Evolutionary conservation across 2,113 vertebrate genomes (phyloP).

Genomic region (Boleophthalmus pectinirostris): DNA sequence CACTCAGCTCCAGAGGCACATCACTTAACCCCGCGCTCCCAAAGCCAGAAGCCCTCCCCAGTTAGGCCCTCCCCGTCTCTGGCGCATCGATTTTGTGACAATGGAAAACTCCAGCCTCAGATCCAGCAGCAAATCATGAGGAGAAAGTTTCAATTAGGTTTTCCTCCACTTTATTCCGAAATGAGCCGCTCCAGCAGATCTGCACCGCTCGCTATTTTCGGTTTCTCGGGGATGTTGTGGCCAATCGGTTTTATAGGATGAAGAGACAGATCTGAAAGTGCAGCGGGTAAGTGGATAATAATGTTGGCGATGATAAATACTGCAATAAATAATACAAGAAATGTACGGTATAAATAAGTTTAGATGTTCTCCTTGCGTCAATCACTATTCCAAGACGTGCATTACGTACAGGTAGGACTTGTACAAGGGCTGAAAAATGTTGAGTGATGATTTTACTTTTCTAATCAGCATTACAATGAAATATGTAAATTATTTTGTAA

Average conservation of each 20-base stretch:
- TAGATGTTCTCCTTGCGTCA: too few species aligned
- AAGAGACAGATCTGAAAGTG: constrained; percentile 19
- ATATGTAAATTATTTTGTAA: too few species aligned
- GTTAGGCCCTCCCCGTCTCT: constrained; percentile 70
- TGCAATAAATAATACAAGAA: too few species aligned
- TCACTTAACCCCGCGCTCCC: constrained; percentile 85
- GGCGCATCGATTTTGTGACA: constrained; percentile 93
- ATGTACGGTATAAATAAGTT: too few species aligned
- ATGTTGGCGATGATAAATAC: background rate
- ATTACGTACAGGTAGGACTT: too few species aligned
- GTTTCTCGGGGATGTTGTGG: constrained; percentile 38
- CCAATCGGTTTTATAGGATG: constrained; percentile 33
- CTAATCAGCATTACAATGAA: too few species aligned
- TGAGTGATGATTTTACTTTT: too few species aligned
- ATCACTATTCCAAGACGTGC: too few species aligned
- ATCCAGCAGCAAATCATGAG: constrained; percentile 67
- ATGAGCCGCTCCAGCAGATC: constrained; percentile 65
- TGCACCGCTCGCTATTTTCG: constrained; percentile 22
- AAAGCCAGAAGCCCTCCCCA: constrained; percentile 74
- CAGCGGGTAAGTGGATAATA: background rate
- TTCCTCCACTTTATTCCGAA: constrained; percentile 57
- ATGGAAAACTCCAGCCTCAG: constrained; percentile 85
- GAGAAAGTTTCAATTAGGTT: constrained; percentile 88
- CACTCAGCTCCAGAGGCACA: constrained; percentile 82
- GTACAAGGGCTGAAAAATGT: too few species aligned